Base-by-base conservation (phyloP, 2,797 vertebrate species). In the Yasuhikotakia modesta region DNA sequence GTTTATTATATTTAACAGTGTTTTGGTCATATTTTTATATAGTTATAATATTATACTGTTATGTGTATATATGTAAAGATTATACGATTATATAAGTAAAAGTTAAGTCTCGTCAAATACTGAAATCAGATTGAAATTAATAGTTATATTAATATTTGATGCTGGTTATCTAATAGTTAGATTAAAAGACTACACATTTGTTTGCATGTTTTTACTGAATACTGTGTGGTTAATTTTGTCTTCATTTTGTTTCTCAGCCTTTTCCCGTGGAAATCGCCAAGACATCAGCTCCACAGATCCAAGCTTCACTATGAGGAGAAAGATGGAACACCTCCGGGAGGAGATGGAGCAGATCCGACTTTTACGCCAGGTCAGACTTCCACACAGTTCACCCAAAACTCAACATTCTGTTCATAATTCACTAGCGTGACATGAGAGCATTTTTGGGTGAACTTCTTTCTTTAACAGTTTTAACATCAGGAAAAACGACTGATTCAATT, bases 251-350 rank as follows among this genome's bases (percentile, higher is more conserved):
- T 30, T 58, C 52, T 7, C 82, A 98, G 97, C 96, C 68, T 99
- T 98, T 87, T 93, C 92, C 76, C 94, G 94, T 81, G 90, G 86
- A 86, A 94, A 90, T 45, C 94, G 94, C 1, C 95, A 97, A 84
- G 96, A 98, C 79, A 93, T 93, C 19, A 90, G 85, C 55, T 88
- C 94, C 2, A 89, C 92, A 66, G 97, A 99, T 85, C 97, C 97
- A 53, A 96, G 96, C 53, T 99, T 99, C 89, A 99, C 97, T 13
- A 99, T 99, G 93, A 93, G 97, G 87, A 95, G 97, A 90, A 99
- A 98, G 88, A 98, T 99, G 97, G 97, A 99, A 81, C 97, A 99
- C 88, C 88, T 99, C 81, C 89, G 96, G 81, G 97, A 99, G 89
- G 97, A 99, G 88, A 92, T 97, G 86, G 97, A 99, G 11, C 96